Base-by-base conservation (phyloP, 2,888 invertebrate species). In the Pediacus dermestoides region DNA sequence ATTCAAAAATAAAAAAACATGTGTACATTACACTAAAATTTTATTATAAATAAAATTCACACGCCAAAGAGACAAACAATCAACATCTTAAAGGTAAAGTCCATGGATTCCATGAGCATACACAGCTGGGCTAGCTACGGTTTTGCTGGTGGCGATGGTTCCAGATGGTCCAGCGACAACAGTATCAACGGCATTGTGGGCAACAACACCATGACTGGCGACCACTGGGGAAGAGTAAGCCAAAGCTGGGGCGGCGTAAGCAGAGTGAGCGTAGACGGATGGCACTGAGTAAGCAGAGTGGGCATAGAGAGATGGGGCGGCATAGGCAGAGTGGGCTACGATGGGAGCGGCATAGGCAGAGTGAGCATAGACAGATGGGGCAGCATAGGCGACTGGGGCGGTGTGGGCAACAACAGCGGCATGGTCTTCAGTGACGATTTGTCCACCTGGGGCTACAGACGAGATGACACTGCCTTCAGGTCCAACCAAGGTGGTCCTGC, bases 401-500 rank as follows among this genome's bases (percentile, higher is more conserved):
- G 44, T 23, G 12, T 40, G 35, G n/a, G 52, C 53, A 7, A 53
- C 44, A 28, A 53, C 40, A 30, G 39, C 52, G 10, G 46, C 16
- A 31, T 44, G 42, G 18, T 53, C 49, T 39, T 55, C 48, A 15
- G 48, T 36, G 16, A 57, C 33, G 32, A 55, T 51, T 27, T 48
- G 43, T 11, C 49, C 52, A 21, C 49, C 49, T 21, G 49, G 49
- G 11, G 42, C 39, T 4, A 45, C 46, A 12, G 51, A 30, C 7
- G 46, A 46, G 32, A 51, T 51, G n/a, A 33, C 16, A 9, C 57
- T 57, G 12, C 57, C 57, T 32, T 54, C 55, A 14, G 54, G 53
- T 4, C 56, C 55, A 4, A 55, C 47, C 7, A 57, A 37, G 16
- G 51, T 55, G 8, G 55, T 50, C 18, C 43, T 53, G 40, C 44